Base-by-base conservation (phyloP, 2,113 vertebrate species). In the Cynocephalus volans region DNA sequence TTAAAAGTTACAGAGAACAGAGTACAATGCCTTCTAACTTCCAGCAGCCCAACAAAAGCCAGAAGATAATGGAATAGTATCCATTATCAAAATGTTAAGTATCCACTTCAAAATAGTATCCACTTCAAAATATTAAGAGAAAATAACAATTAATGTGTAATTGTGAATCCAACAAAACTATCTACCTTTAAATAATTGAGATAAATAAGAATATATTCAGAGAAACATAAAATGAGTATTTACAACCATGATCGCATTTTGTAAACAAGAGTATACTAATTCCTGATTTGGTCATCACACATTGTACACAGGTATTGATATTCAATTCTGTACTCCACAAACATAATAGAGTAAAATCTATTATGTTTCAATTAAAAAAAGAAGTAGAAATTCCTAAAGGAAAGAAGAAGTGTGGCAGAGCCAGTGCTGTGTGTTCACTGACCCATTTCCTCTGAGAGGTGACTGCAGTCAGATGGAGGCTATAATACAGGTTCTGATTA, bases 1-100 rank as follows among this genome's bases (percentile, higher is more conserved):
- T 88, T 92, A 28, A 92, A 88, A 84, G 50, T 70, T 93, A 60
- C 17, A 36, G 24, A 0, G 64, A 64, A 31, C 69, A 48, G 33
- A 72, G 8, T 15, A 77, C 24, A 95, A 69, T 75, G 17, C 75
- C 48, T 65, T 83, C 73, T 83, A 93, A 93, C 56, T 72, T 93
- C 45, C 33, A 88, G 14, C 90, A 73, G 14, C 5, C 41, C 24
- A 56, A 33, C 45, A 8, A 6, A 85, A 88, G 33, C 36, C 13
- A 64, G 48, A 79, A 82, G 17, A 21, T 83, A 82, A 81, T 28
- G 28, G 18, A 93, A 58, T 84, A 54, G n/a, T 86, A n/a, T n/a
- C n/a, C n/a, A n/a, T n/a, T n/a, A n/a, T n/a, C n/a, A n/a, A n/a
- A n/a, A n/a, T n/a, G n/a, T n/a, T n/a, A n/a, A n/a, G n/a, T n/a